These are phyloP conservation scores for Anastatus disparis DNA, from an alignment of 1,140 invertebrate species.

Conservation along the genomic window DNA sequence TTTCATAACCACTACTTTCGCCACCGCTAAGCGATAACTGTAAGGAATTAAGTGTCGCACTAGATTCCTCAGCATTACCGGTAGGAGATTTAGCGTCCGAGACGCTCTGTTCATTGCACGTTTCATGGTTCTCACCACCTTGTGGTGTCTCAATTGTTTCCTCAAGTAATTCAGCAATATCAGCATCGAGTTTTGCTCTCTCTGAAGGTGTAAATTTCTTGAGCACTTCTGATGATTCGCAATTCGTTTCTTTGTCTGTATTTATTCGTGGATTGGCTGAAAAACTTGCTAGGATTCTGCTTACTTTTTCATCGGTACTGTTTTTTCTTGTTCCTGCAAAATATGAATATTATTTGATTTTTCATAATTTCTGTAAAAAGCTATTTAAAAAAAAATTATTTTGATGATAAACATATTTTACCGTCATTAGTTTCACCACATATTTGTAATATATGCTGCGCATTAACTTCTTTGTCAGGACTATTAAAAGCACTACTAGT, in stretches of 20 bases:
- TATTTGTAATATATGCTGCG: neutral
- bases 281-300: slow-evolving; percentile 4
- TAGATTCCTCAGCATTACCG: slow-evolving; percentile 42
- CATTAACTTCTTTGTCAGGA: slow-evolving; percentile 8
- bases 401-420: too few species aligned
- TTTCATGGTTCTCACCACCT: too few species aligned
- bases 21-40: slow-evolving; percentile 73
- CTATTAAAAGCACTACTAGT: neutral
- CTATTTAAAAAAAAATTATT: neutral
- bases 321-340: neutral
- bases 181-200: slow-evolving; percentile 56
- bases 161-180: slow-evolving; percentile 60
- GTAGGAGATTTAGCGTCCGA: slow-evolving; percentile 35
- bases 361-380: neutral
- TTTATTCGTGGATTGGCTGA: neutral
- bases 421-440: neutral
- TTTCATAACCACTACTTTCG: slow-evolving; percentile 87
- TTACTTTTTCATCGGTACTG: slow-evolving; percentile 20
- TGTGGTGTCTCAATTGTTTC: slow-evolving; percentile 48
- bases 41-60: slow-evolving; percentile 50
- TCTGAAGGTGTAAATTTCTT: slow-evolving; percentile 37
- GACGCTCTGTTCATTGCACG: slow-evolving; percentile 27
- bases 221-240: neutral
- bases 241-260: neutral
- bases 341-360: neutral